Percentiles rank a stretch among this genome's conserved stretches.
These are phyloP conservation scores for Spisula solida DNA, from an alignment of 2,888 invertebrate species.

Conservation along the genomic window DNA sequence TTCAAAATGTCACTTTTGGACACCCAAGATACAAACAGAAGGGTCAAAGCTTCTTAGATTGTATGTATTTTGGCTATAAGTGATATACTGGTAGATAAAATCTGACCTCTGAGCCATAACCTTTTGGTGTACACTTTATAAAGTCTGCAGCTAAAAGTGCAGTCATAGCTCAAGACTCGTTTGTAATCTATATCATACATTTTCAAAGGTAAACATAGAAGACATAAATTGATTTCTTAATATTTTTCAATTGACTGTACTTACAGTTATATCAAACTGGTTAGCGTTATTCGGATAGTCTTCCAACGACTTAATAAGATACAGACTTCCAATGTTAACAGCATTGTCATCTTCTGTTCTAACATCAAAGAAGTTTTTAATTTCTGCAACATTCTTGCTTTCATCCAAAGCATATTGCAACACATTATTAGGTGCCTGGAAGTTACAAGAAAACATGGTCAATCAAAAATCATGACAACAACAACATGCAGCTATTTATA, in stretches of 20 bases:
- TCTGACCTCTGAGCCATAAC: too few species aligned
- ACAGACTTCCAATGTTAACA: slow-evolving; percentile 70
- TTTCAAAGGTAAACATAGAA: too few species aligned
- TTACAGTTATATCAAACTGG: slow-evolving; percentile 66
- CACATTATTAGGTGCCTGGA: slow-evolving; percentile 80
- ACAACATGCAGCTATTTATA: not conserved
- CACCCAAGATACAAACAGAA: too few species aligned
- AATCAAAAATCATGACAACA: not conserved
- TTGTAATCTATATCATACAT: too few species aligned
- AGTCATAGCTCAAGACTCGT: too few species aligned
- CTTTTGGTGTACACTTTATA: too few species aligned
- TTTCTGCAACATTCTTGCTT: slow-evolving; percentile 62
- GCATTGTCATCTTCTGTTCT: slow-evolving; percentile 50
- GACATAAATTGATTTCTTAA: not conserved
- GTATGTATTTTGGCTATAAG: too few species aligned
- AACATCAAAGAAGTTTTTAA: slow-evolving; percentile 76
- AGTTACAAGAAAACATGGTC: slow-evolving; percentile 4
- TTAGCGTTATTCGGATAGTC: slow-evolving; percentile 58
- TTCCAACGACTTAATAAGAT: slow-evolving; percentile 69
- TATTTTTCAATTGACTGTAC: slow-evolving; percentile 25
- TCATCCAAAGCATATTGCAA: slow-evolving; percentile 75
- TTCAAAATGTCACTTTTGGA: too few species aligned
- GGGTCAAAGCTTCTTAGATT: too few species aligned
- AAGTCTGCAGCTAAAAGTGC: too few species aligned
- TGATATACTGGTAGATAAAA: too few species aligned